Evolutionary conservation across 2,797 vertebrate genomes (phyloP).

Genomic region (Lophius americanus): DNA sequence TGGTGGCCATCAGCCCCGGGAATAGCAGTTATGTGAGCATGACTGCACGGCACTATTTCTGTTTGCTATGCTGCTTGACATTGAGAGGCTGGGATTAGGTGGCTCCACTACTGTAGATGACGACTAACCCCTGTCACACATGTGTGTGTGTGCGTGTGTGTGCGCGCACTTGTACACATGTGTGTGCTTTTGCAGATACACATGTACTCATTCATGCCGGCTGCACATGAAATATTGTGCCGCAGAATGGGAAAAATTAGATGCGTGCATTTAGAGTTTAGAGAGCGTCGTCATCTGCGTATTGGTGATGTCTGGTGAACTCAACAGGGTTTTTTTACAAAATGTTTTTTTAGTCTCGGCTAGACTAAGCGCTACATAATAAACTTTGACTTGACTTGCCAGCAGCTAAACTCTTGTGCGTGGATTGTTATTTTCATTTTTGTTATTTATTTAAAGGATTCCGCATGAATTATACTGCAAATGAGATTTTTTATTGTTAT

Average conservation of each 20-base stretch:
- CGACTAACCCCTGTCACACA: conserved; percentile 66
- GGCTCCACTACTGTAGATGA: conserved; percentile 79
- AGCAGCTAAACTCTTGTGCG: too few species aligned
- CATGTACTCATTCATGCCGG: neutral
- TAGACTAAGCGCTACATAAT: too few species aligned
- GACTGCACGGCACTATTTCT: conserved; percentile 82
- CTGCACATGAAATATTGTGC: neutral
- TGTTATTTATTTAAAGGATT: too few species aligned
- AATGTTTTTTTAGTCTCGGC: too few species aligned
- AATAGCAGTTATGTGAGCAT: conserved; percentile 83
- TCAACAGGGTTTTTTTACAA: too few species aligned
- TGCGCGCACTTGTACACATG: conserved; percentile 34
- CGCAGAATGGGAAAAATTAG: conserved; percentile 3
- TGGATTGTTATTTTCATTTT: too few species aligned
- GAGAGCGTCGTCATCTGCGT: too few species aligned
- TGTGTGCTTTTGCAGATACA: conserved; percentile 27
- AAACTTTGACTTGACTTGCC: too few species aligned
- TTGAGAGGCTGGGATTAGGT: conserved; percentile 80
- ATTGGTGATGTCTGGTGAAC: too few species aligned
- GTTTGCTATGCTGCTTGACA: conserved; percentile 79
- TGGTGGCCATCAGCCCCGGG: conserved; percentile 66
- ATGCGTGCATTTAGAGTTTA: neutral
- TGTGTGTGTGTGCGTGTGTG: neutral
- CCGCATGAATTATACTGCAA: too few species aligned
- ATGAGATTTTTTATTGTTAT: too few species aligned